Base-by-base conservation (phyloP, 2,888 invertebrate species). In the Petrolisthes manimaculis region DNA sequence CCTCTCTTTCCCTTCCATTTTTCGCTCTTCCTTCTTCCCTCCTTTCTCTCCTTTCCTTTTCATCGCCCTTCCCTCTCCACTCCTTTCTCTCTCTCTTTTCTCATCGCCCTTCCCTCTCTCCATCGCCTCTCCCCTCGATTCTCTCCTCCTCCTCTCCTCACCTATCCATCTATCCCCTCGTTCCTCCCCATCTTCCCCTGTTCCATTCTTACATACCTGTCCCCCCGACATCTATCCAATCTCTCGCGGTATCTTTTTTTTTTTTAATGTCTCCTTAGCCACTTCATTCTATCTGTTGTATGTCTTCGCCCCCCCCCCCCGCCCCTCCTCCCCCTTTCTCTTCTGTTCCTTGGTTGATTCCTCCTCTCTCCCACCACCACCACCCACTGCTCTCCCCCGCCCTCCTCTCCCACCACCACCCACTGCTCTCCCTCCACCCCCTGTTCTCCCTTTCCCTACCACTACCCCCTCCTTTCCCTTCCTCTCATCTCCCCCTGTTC, bases 21-120 rank as follows among this genome's bases (percentile, higher is more conserved):
- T 21, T 71, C 83, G 18, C 54, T 24, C 37, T 21, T 24, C 12
- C 71, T 2, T 51, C n/a, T 51, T 69, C 24, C n/a, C 5, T 83
- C 83, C 77, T 14, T n/a, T 51, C 77, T 61, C 56, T 37, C 51
- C 84, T n/a, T 0, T 2, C 83, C 24, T 1, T 37, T 24, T 37
- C 24, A 21, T 3, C 82, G n/a, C 61, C 1, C 67, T 1, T 4
- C 14, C 24, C 37, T 12, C 18, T 18, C 24, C 56, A 5, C 0
- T 81, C 55, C 81, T 81, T 3, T 56, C 21, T 81, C 81, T 61
- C 53, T 81, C 61, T 81, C 81, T 21, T 4, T 4, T 37, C 61
- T 61, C 18, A n/a, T 61, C 14, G 0, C 37, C 54, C 9, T 24
- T 61, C n/a, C 9, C 56, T 61, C 37, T 54, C 51, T 18, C n/a